phyloP scores from a whole-genome alignment of 2,888 invertebrate genomes.

The Eupelmus urozonus region DNA sequence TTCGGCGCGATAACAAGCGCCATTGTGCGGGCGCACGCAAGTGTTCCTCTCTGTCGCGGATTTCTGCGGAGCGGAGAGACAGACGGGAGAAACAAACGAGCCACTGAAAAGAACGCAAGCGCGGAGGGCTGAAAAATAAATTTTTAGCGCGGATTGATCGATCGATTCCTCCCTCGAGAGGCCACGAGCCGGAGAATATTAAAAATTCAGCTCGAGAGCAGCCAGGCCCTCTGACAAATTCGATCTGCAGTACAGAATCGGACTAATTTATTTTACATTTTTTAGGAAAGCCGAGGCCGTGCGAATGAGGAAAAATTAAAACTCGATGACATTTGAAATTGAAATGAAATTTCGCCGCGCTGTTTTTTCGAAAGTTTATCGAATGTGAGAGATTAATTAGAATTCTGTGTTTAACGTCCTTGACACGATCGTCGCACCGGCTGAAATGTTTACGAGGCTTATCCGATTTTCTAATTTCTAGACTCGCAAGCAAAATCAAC shows the following conservation, averaged over 20 bases:
- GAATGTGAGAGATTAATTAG: not conserved
- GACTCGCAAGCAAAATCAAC: no score
- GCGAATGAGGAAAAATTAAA: not conserved
- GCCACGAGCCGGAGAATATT: not conserved
- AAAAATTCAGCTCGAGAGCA: not conserved
- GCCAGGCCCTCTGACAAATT: no score
- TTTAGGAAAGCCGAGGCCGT: not conserved
- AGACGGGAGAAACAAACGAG: slow-evolving; percentile 5
- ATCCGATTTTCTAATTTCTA: no score
- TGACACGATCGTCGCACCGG: not conserved
- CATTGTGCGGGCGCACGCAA: slow-evolving; percentile 26
- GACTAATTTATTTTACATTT: slow-evolving; percentile 26
- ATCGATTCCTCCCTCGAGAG: not conserved
- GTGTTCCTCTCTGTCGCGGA: slow-evolving; percentile 23
- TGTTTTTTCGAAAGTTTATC: no score
- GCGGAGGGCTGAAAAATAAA: not conserved
- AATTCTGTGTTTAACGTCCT: not conserved
- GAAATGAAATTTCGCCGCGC: not conserved
- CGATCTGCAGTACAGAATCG: not conserved
- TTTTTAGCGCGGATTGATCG: no score
- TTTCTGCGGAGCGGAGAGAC: no score
- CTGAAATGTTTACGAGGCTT: no score
- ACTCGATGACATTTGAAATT: not conserved
- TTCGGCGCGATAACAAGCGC: slow-evolving; percentile 44
- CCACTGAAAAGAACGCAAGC: not conserved